Evolutionary conservation across 2,113 vertebrate genomes (phyloP), one percentile per base, ranked within the genome.

Genomic region (Siniperca knerii): DNA sequence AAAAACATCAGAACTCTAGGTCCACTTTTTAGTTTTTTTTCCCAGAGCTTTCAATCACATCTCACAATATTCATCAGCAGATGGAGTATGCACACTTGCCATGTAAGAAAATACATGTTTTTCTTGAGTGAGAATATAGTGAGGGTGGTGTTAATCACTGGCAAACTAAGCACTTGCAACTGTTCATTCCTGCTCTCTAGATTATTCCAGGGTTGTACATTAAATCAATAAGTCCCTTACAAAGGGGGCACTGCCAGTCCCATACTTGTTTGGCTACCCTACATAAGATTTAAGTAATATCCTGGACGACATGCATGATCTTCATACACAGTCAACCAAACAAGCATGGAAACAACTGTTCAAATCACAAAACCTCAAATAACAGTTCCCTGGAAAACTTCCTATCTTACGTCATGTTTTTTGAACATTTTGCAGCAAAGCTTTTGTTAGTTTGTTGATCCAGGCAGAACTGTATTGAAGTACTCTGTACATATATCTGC

Each of bases 401-500:
- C 2, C n/a, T 54, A 11, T 73, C 11, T 75, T 79, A 44, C 29
- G 48, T 72, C n/a, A 6, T 58, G 16, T 44, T 50, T 76, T 10
- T 70, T 42, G 0, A 37, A 76, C 13, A 50, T 77, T 65, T 77
- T 60, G 68, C 65, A 37, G 68, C 68, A 84, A 66, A 81, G 68
- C 69, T 69, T 87, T 77, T 81, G 69, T 50, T 60, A 15, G 54
- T 75, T 71, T 81, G 75, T 72, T 78, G 52, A 84, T 88, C 55
- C 78, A 70, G 18, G 68, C 58, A 83, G 46, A 81, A 76, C 46
- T 67, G 67, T 5, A 35, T 42, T 68, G 13, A 83, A 68, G 40
- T 58, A 52, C 46, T 67, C 20, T 52, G 35, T 50, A 57, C 37
- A 52, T 35, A 77, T 80, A 74, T 83, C 64, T 77, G 20, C 25